A percentile compares a stretch with the other conserved stretches of the same genome.
Conservation (phyloP, 2,113 vertebrate genomes). For the Brachyistius frenatus region DNA sequence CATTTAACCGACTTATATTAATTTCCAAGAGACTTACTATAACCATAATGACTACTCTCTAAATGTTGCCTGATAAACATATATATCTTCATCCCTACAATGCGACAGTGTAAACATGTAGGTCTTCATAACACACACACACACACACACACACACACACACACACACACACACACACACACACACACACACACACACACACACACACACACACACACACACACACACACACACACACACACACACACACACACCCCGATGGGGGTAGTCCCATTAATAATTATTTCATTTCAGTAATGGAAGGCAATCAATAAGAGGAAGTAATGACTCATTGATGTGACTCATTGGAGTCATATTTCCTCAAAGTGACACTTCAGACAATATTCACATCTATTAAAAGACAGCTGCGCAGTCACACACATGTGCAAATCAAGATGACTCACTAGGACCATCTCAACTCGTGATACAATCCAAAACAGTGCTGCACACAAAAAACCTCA, state of each 20-base stretch:
- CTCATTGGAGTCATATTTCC: conserved; percentile 66
- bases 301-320: conserved; percentile 70
- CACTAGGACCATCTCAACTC: conserved; percentile 18
- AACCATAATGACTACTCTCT: background rate
- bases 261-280: conserved; percentile 54
- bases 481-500: conserved; percentile 9
- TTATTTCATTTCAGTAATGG: conserved; percentile 76
- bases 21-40: background rate
- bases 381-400: conserved; percentile 62
- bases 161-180: conserved; percentile 25
- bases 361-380: conserved; percentile 50
- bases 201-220: conserved; percentile 22
- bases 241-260: conserved; percentile 8
- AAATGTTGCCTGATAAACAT: background rate
- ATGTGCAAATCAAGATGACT: conserved; percentile 55
- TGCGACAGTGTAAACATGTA: background rate
- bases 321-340: conserved; percentile 72
- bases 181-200: conserved; percentile 4
- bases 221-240: conserved; percentile 17
- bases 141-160: conserved; percentile 11
- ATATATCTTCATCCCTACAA: background rate
- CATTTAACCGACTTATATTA: conserved; percentile 2
- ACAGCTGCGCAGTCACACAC: conserved; percentile 12
- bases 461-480: conserved; percentile 24
- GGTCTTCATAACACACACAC: background rate